These are phyloP conservation scores for Enteromius mattozi DNA, from an alignment of 2,797 vertebrate genomes.

Conservation along the genomic window DNA sequence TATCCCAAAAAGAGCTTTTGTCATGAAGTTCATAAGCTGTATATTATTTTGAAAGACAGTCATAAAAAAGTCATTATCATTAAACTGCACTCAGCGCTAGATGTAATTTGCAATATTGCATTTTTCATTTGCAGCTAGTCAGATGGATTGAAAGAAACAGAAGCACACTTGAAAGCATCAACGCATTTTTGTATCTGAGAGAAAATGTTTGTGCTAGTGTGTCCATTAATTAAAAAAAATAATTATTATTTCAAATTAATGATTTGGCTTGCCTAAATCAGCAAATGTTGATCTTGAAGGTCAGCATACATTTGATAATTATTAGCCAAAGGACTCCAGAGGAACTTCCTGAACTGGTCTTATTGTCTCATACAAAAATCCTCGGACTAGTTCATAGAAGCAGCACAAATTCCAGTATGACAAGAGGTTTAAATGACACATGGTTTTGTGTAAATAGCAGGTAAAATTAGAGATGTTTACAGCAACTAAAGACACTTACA, in stretches of 20 bases:
- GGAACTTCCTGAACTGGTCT: background rate
- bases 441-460: background rate
- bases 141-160: background rate
- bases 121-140: constrained; percentile 5
- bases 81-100: constrained; percentile 22
- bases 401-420: background rate
- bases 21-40: constrained; percentile 39
- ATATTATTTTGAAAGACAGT: constrained; percentile 37
- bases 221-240: no score
- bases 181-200: background rate
- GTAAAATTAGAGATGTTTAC: background rate
- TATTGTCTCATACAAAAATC: background rate
- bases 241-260: background rate
- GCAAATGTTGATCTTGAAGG: background rate
- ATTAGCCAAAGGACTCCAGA: background rate
- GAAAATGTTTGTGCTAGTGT: background rate
- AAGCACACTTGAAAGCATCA: background rate
- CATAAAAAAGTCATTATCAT: constrained; percentile 38
- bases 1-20: constrained; percentile 31
- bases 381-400: background rate
- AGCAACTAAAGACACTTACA: background rate
- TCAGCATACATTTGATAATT: constrained; percentile 3
- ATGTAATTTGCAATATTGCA: constrained; percentile 32
- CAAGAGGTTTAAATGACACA: background rate
- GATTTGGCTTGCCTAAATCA: background rate